Evolutionary conservation across 2,888 invertebrate species (phyloP).

Genomic region (Pheosia gnoma): DNA sequence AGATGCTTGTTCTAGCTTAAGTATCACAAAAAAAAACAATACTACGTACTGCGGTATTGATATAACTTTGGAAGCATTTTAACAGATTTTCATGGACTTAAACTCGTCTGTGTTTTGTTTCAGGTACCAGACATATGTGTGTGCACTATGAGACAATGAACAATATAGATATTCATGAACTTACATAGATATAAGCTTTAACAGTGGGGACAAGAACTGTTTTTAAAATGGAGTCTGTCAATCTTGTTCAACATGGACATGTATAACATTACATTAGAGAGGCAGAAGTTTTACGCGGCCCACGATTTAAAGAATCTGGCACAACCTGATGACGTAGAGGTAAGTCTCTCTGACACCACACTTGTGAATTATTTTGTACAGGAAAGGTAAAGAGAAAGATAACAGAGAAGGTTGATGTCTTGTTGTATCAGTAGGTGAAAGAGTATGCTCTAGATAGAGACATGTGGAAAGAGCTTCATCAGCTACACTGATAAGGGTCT

Average conservation of each 20-base stretch:
- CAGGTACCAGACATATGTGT: background rate
- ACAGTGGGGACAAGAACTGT: background rate
- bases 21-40: no score
- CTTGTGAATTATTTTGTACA: background rate
- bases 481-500: no score
- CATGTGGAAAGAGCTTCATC: no score
- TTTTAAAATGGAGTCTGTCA: conserved; percentile 22
- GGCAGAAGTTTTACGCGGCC: conserved; percentile 62
- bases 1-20: no score
- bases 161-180: conserved; percentile 3
- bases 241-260: conserved; percentile 55
- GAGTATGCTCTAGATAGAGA: no score
- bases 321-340: conserved; percentile 60
- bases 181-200: background rate
- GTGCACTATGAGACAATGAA: background rate
- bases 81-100: background rate
- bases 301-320: conserved; percentile 57
- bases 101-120: background rate
- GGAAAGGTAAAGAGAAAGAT: no score
- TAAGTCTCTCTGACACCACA: conserved; percentile 34
- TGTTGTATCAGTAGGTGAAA: no score
- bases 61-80: no score
- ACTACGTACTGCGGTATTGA: no score
- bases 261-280: conserved; percentile 60
- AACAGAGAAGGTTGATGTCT: no score